Evolutionary conservation across 2,113 vertebrate genomes (phyloP), one percentile per base, ranked within the genome.

Genomic region (Cebidichthys violaceus): DNA sequence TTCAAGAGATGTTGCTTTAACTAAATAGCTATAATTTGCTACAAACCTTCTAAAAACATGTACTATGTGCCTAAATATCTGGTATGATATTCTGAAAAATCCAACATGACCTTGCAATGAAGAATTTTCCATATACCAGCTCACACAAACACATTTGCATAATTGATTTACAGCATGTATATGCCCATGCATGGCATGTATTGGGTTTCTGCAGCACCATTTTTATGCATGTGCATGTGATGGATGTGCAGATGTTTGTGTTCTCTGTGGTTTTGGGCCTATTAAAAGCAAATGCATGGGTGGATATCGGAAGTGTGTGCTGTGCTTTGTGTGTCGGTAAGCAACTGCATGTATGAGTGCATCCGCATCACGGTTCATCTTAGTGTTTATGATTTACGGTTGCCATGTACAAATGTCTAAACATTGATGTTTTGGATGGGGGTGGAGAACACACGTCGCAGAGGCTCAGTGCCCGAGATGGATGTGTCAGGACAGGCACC

Each of bases 351-450:
- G 24, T 37, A 68, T 86, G 66, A 73, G 41, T 59, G 41, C 45
- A 70, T 81, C 52, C 50, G 65, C 71, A 37, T 24, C 9, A 10
- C n/a, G 68, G 50, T 80, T 68, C 47, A 24, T 70, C 29, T 82
- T 54, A 55, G 31, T 65, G 52, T 59, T 65, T 67, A 66, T 81
- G 66, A 71, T 50, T 69, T 39, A 52, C 1, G 22, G 61, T 74
- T 3, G 13, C 72, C 77, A 62, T 68, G 77, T 85, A 71, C 41
- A 76, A 77, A 84, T 88, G 82, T 87, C 54, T n/a, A 81, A 81
- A 87, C 87, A 86, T 86, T 84, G 77, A 87, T 88, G 79, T 77
- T 64, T 72, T 66, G 59, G 82, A 86, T 84, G 81, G 69, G 37
- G 79, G 75, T 79, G 85, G 59, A 80, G 68, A 72, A 62, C 72